Evolutionary conservation across 2,797 vertebrate genomes (phyloP), one percentile per base, ranked within the genome.

Genomic region (Arnoldichthys spilopterus): DNA sequence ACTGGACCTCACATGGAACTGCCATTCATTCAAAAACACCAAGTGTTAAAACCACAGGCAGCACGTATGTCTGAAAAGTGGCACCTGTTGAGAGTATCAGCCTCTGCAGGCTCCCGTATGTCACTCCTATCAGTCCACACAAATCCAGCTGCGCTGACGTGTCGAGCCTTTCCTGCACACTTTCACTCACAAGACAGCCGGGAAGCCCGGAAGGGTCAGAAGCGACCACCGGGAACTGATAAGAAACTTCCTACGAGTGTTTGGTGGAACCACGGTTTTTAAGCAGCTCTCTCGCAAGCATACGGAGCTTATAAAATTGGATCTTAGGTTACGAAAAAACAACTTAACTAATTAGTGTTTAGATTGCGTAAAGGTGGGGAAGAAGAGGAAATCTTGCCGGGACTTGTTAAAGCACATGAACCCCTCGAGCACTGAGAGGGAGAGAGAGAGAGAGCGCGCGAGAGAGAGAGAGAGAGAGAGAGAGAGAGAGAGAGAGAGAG

Each of bases 301-400:
- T 20, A n/a, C 20, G 12, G 34, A 26, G 3, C 16, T 28, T 22
- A 12, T 6, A 11, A 24, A 9, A 9, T 11, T 22, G 4, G 11
- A 56, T 24, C 37, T 11, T 40, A 11, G 37, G 5, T 8, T 40
- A 40, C 13, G 43, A 47, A 47, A n/a, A n/a, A 47, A 47, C 43
- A 16, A 5, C 26, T 30, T 8, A 15, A 61, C 15, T 13, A 16
- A 1, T 32, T 15, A 7, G 28, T 32, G 6, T 32, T 32, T 20
- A 18, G 15, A 15, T 13, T 9, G 30, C 37, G 76, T 47, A 40
- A 72, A 45, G 9, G 43, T 13, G 45, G 53, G 58, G 4, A 71
- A 26, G n/a, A 37, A 16, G 54, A 49, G 26, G 2, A 68, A 26
- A 78, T 82, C 79, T 63, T 85, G 72, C 30, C 59, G 67, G 24